phyloP scores from a whole-genome alignment of 2,113 vertebrate species.

The Ciconia boyciana region DNA sequence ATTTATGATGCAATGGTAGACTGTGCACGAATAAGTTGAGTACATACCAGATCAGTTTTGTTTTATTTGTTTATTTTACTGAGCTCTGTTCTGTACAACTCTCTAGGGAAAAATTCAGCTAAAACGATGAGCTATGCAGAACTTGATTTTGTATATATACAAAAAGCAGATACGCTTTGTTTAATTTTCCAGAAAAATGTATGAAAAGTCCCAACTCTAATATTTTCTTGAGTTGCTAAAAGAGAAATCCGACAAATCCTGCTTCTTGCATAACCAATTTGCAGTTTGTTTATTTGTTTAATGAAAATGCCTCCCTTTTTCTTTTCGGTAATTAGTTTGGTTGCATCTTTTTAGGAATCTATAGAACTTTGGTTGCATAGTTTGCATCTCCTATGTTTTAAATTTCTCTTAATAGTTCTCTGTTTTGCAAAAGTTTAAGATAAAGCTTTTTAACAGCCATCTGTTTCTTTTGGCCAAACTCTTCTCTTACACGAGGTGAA shows the following conservation, averaged over 20 bases:
- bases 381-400: neutral
- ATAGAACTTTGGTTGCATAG: neutral
- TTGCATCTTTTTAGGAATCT: neutral
- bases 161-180: neutral
- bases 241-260: neutral
- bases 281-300: neutral
- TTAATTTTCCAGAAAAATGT: neutral
- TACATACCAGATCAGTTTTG: neutral
- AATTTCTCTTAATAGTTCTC: neutral
- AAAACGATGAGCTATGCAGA: neutral
- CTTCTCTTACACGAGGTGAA: neutral
- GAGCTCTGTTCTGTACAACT: neutral
- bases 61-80: neutral
- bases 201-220: accelerated
- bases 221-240: neutral
- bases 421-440: neutral
- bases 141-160: neutral
- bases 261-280: neutral
- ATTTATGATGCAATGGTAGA: neutral
- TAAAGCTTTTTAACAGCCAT: neutral
- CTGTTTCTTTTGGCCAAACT: neutral
- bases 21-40: accelerated
- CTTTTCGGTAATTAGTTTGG: neutral
- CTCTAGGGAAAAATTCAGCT: neutral
- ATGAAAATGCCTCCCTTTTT: neutral